Evolutionary conservation across 2,113 vertebrate genomes (phyloP).

Genomic region (Prunella himalayana): DNA sequence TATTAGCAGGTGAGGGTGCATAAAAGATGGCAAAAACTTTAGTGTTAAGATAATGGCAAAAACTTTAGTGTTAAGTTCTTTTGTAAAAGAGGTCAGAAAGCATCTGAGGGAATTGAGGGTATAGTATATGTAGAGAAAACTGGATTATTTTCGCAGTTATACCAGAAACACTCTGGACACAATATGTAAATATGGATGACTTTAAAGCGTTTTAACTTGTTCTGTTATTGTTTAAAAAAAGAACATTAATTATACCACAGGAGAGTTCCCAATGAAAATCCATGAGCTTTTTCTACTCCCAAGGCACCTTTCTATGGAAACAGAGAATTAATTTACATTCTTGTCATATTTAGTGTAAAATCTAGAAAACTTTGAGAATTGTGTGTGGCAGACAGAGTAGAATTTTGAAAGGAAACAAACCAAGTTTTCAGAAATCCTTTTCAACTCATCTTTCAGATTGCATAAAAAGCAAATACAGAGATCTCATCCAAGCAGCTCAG

Average conservation of each 20-base stretch:
- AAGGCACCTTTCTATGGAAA: neutral
- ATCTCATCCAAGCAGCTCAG: neutral
- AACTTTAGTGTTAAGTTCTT: neutral
- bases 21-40: neutral
- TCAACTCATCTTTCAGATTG: neutral
- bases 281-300: neutral
- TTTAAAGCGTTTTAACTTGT: slow-evolving; percentile 8
- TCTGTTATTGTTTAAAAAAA: neutral
- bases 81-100: slow-evolving; percentile 5
- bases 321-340: slow-evolving; percentile 20
- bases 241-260: slow-evolving; percentile 39
- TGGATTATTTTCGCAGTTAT: neutral
- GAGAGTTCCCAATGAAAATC: slow-evolving; percentile 23
- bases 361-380: neutral
- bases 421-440: neutral
- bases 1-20: neutral
- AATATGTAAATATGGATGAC: neutral
- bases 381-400: neutral
- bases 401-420: neutral
- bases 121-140: neutral
- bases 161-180: neutral
- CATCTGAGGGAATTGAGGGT: neutral
- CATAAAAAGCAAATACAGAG: neutral
- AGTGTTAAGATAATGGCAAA: neutral
- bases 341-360: neutral